These are phyloP conservation scores for Gisinianus flammeolus DNA, from an alignment of 2,888 invertebrate genomes.

Conservation along the genomic window DNA sequence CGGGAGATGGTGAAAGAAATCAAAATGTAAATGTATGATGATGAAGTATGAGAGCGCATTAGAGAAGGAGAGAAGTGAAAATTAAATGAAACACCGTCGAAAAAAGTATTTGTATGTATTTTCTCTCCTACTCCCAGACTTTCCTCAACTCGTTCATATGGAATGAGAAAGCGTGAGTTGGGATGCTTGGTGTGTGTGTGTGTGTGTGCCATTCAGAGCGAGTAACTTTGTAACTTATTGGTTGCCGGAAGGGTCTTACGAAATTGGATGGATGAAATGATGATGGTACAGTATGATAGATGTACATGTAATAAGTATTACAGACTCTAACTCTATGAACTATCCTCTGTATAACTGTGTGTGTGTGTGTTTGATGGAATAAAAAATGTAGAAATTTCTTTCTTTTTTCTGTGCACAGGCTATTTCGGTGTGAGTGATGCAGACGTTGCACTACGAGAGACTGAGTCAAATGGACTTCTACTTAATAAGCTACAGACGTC, in stretches of 20 bases:
- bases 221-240: conserved; percentile 23
- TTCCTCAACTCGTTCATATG: not conserved
- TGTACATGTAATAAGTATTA: conserved; percentile 16
- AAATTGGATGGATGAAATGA: conserved; percentile 31
- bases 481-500: conserved; percentile 27
- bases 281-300: conserved; percentile 6
- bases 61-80: too few species aligned
- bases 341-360: too few species aligned
- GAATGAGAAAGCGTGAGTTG: not conserved
- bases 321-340: not conserved
- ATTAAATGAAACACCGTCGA: too few species aligned
- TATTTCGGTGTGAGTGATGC: conserved; percentile 57
- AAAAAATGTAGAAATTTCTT: not conserved
- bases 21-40: too few species aligned
- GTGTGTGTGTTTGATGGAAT: too few species aligned
- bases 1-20: too few species aligned
- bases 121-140: not conserved
- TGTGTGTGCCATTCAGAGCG: not conserved
- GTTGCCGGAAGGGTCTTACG: conserved; percentile 22
- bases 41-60: too few species aligned
- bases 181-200: not conserved
- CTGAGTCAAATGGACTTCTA: conserved; percentile 15
- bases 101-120: too few species aligned
- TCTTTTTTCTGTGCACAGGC: conserved; percentile 43
- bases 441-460: conserved; percentile 45